Conservation (phyloP, 2,888 invertebrate species). For the Coelinius sp. region DNA sequence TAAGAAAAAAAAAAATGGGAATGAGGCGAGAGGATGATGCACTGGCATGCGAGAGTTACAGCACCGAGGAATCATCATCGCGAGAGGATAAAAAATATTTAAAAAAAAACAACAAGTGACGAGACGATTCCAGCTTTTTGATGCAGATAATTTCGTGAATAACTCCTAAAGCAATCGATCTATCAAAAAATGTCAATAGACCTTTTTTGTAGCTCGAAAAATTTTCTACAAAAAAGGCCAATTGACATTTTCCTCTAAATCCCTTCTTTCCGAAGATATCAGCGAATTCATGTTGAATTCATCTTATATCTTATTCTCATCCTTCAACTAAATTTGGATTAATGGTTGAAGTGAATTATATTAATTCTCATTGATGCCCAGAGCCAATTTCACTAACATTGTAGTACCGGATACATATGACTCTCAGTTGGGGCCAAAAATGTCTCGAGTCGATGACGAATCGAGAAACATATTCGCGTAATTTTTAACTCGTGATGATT, state of each 20-base stretch:
- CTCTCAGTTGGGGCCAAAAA: slow-evolving; percentile 26
- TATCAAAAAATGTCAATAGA: no score
- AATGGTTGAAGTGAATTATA: not conserved
- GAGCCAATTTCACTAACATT: not conserved
- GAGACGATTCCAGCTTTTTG: no score
- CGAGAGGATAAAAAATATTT: not conserved
- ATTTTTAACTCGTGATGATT: slow-evolving; percentile 8
- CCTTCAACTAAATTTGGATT: not conserved
- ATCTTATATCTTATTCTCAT: not conserved
- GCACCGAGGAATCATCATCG: not conserved
- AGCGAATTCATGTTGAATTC: not conserved
- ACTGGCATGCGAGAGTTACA: slow-evolving; percentile 13
- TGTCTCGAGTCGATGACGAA: slow-evolving; percentile 31
- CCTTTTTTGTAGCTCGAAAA: no score
- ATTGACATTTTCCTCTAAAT: no score
- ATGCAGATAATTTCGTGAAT: no score
- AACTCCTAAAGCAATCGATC: no score
- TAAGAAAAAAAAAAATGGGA: not conserved
- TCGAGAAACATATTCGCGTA: slow-evolving; percentile 4
- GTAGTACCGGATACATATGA: slow-evolving; percentile 14
- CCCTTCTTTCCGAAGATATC: no score
- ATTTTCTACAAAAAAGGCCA: no score
- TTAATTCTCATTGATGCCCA: not conserved
- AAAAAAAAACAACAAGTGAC: not conserved
- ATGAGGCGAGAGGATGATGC: slow-evolving; percentile 5